Evolutionary conservation across 2,113 vertebrate genomes (phyloP), one percentile per base, ranked within the genome.

Genomic region (Bucco capensis): DNA sequence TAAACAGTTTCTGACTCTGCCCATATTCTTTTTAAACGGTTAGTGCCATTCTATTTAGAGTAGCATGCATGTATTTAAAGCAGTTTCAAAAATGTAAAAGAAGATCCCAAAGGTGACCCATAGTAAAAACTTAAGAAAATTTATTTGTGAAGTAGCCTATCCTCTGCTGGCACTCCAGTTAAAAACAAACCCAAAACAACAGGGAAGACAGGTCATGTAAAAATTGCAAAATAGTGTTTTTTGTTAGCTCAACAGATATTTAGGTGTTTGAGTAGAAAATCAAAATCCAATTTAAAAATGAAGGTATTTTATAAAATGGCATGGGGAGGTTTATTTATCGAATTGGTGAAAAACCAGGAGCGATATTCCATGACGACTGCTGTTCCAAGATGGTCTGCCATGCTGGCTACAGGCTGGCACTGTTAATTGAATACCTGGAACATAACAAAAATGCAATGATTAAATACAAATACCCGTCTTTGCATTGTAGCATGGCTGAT

Each of bases 251-350:
- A 86, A 78, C 27, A 92, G 80, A 91, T 42, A 56, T 91, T 88
- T 93, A 56, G 51, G 79, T 96, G 51, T 89, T 96, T 83, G 79
- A 93, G 23, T 25, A 89, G 85, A 96, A 92, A 94, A 90, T 86
- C 33, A 92, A 95, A 95, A 90, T 82, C 53, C 80, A 79, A 86
- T 96, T 94, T 94, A 61, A 76, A 94, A 96, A 93, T 78, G 38
- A 89, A 93, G 23, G 30, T 80, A 66, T 96, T 96, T 91, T 80
- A 93, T 94, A 97, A 38, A 86, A 40, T 37, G 24, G 49, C 21
- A 7, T 47, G 56, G 58, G 25, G 27, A 79, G 27, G 8, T 78
- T 93, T 95, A 61, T 93, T 93, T 94, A 40, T 35, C 69, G 80
- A 80, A 75, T 21, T 93, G 65, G 22, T 83, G 80, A 82, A 84